phyloP scores from a whole-genome alignment of 2,113 vertebrate species.

The Hydropotes inermis region DNA sequence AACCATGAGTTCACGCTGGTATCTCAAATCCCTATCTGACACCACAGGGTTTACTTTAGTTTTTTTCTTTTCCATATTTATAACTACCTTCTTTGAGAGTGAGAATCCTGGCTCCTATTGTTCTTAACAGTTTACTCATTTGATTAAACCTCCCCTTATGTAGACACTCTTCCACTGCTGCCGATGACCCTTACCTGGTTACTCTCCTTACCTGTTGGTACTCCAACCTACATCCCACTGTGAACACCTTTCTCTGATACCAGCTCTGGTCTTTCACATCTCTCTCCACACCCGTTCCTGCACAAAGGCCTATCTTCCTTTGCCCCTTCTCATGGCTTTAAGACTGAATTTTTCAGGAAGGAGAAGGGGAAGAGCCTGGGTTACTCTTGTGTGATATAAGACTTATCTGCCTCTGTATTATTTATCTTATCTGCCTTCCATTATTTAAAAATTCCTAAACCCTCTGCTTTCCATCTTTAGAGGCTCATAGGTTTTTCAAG shows the following conservation, averaged over 20 bases:
- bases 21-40: not conserved
- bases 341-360: not conserved
- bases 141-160: not conserved
- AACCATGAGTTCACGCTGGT: not conserved
- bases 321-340: not conserved
- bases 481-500: not conserved
- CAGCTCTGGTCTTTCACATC: not conserved
- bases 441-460: constrained; percentile 1
- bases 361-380: not conserved
- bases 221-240: too few species aligned
- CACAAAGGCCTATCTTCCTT: not conserved
- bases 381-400: not conserved
- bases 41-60: not conserved
- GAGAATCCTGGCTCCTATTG: not conserved
- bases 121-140: not conserved
- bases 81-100: not conserved
- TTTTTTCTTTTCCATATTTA: not conserved
- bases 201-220: not conserved
- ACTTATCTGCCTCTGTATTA: not conserved
- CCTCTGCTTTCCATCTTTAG: not conserved
- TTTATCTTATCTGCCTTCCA: too few species aligned
- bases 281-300: not conserved
- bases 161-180: not conserved
- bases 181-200: not conserved
- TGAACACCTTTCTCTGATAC: not conserved